Base-by-base conservation (phyloP, 2,797 vertebrate species). In the Myotis planiceps region DNA sequence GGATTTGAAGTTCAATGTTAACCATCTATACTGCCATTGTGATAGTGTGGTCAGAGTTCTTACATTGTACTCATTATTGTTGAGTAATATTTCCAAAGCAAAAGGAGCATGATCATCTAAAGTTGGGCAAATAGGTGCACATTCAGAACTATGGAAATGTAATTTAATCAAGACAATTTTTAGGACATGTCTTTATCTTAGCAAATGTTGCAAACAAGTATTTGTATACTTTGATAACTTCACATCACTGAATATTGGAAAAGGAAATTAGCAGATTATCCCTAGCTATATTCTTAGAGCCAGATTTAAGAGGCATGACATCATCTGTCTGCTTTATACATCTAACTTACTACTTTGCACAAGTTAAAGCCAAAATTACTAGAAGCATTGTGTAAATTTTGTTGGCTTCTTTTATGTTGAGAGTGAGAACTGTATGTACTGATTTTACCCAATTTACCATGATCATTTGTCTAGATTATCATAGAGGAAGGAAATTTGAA, bases 191-290 rank as follows among this genome's bases (percentile, higher is more conserved):
- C 34, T 96, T 98, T 89, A 63, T 91, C 32, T 92, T 27, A 88
- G 72, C 32, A 96, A 88, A 92, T 32, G 9, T 63, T 89, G 51
- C 47, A 94, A 68, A 23, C 12, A 72, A 63, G 19, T 88, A 13
- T 96, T 97, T 32, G 3, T 66, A 4, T 84, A 18, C 63, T 94
- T 97, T 95, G 79, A 75, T 92, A 80, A 47, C 51, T 95, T 94
- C 74, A 55, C 0, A 29, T 91, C 19, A 65, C 47, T 88, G 92
- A 37, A 9, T 58, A 66, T 42, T 72, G 80, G 27, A 69, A 72
- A 65, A 47, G 72, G 34, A 21, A 95, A 37, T 47, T 55, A 6
- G 93, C 65, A 88, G 0, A 0, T 90, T 95, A 47, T 47, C 92
- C 83, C 47, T 84, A 74, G 23, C 78, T 92, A 1, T 88, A 89